Evolutionary conservation across 37 sponge, comb jelly and placozoan species (phyloP).

Genomic region (Eunapius fragilis): DNA sequence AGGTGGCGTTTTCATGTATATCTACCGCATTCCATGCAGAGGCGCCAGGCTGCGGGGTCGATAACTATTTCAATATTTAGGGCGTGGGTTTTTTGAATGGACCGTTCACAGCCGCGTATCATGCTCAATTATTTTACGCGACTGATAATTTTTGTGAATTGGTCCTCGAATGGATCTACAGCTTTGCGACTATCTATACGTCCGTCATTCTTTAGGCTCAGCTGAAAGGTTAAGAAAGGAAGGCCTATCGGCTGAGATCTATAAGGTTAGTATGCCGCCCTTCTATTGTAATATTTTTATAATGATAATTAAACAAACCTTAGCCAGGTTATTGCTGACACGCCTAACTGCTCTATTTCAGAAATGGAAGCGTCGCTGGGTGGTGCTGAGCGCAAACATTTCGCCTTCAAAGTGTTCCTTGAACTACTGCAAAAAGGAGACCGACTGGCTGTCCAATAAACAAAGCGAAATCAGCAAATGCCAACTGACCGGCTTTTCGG

Average conservation of each 20-base stretch:
- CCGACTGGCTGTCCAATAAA: slow-evolving; percentile 43
- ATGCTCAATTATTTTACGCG: too few species aligned
- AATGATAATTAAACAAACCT: too few species aligned
- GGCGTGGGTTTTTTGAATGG: too few species aligned
- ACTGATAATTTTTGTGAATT: too few species aligned
- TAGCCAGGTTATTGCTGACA: too few species aligned
- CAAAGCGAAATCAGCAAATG: slow-evolving; percentile 26
- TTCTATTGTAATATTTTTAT: neutral
- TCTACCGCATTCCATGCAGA: too few species aligned
- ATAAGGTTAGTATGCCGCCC: neutral
- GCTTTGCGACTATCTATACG: neutral
- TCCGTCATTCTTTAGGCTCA: neutral
- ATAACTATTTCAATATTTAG: too few species aligned
- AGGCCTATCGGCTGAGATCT: neutral
- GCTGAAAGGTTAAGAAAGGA: neutral
- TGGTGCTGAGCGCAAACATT: slow-evolving; percentile 50
- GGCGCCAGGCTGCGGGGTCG: too few species aligned
- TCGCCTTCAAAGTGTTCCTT: too few species aligned
- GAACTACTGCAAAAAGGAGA: slow-evolving; percentile 67
- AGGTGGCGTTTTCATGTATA: too few species aligned
- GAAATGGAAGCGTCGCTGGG: slow-evolving; percentile 31
- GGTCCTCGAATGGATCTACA: neutral
- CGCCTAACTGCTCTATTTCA: neutral
- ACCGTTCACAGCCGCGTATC: too few species aligned
- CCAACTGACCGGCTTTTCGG: too few species aligned